Evolutionary conservation across 2,888 invertebrate genomes (phyloP), one percentile per base, ranked within the genome.

Genomic region (Eupithecia tripunctaria): DNA sequence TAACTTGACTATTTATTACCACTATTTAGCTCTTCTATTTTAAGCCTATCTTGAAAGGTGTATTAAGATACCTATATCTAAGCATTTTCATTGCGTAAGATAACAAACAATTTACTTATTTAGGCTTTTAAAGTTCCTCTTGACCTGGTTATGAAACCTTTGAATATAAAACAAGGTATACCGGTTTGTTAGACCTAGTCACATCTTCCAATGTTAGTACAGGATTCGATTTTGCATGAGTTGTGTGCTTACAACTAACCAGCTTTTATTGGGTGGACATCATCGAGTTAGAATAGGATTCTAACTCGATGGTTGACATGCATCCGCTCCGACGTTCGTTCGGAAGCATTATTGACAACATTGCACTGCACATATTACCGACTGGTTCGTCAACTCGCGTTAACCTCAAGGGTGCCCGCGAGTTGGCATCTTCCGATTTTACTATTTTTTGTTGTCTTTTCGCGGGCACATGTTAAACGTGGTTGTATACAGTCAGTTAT

Each of bases 91-190:
- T 56, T 56, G 12, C 56, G 25, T 25, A 56, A 56, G 56, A 25
- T 0, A 25, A 56, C 51, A 56, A 56, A 56, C 14, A 56, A 56
- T 29, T 60, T 60, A 29, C 18, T 27, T 29, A 60, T 60, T 69
- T 72, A 69, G 43, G 60, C 62, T 62, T 43, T 47, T 25, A 43
- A 68, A 68, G 62, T 69, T 51, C 43, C 62, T 66, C 68, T 69
- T 72, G 68, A 66, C 72, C 72, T 21, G 51, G 65, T 68, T 68
- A 66, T 60, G 60, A 60, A 60, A 60, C 8, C 29, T 29, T 7
- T 60, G 60, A 60, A 60, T 60, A 29, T 27, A 29, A 60, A 60
- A 60, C 10, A 29, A 29, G 15, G 18, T 56, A 56, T 14, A 25
- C 56, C 25, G 56, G 56, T 56, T 14, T 12, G 25, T 12, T 56